Base-by-base conservation (phyloP, 2,888 invertebrate genomes). In the Rhaphigaster nebulosa region DNA sequence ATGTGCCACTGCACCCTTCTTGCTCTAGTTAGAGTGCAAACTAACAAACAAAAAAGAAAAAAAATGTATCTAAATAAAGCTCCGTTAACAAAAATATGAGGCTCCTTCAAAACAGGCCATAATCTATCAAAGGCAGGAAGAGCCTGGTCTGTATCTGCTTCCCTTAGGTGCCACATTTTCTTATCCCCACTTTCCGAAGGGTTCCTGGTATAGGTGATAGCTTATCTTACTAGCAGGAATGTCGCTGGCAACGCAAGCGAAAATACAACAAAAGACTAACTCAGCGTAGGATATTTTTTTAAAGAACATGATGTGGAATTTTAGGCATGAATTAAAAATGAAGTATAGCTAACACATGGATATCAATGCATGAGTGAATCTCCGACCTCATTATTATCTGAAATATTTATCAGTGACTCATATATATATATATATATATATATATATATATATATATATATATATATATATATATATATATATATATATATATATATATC, bases 131-230 rank as follows among this genome's bases (percentile, higher is more conserved):
- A 38, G 20, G 8, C 70, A 38, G 70, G 70, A 76, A 38, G 70
- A 38, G 38, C 1, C 18, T 38, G 20, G 38, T 38, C 34, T 76
- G 34, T 76, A 76, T 76, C 70, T 76, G 34, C 34, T 76, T 76
- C 70, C 70, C 23, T 8, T 76, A 76, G 70, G 34, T 76, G 70
- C 34, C 70, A 76, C 70, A 76, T 76, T 76, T 76, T 76, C 70
- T 76, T 76, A 76, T 76, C 70, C 70, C 38, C 38, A 38, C 70
- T 76, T 76, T 38, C 38, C 70, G 70, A 76, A 38, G 34, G 34
- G 34, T 76, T 76, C 70, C 38, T 29, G 65, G 13, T 76, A 23
- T 20, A 76, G 38, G 20, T 38, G 70, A 76, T 76, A 76, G 34
- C 70, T 76, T 76, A 76, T 76, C 70, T 18, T 38, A 65, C 65